These are phyloP conservation scores for Cephalotes varians DNA, from an alignment of 2,888 invertebrate genomes.

Conservation along the genomic window DNA sequence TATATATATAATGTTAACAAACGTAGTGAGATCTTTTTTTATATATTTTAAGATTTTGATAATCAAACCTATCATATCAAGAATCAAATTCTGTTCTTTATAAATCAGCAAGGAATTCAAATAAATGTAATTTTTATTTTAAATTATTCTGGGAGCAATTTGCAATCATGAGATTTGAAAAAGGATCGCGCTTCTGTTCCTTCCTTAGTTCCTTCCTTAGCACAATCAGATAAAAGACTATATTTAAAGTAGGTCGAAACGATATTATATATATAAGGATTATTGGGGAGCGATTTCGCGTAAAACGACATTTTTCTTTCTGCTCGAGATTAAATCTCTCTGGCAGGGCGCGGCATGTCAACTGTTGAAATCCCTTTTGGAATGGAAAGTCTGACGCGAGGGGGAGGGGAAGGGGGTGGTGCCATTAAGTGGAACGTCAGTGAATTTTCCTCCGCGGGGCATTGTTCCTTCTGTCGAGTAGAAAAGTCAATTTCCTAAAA, in stretches of 20 bases:
- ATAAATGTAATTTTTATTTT: slow-evolving; percentile 11
- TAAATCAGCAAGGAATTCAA: background rate
- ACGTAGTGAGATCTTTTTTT: no score
- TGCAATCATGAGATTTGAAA: background rate
- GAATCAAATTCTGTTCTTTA: background rate
- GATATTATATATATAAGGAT: background rate
- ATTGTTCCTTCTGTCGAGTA: slow-evolving; percentile 67
- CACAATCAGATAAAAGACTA: background rate
- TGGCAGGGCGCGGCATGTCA: slow-evolving; percentile 52
- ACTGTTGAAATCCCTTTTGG: slow-evolving; percentile 63
- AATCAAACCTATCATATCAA: background rate
- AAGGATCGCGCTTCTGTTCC: background rate
- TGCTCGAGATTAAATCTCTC: slow-evolving; percentile 60
- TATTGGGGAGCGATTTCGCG: slow-evolving; percentile 46
- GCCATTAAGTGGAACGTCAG: slow-evolving; percentile 68
- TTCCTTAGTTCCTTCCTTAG: background rate
- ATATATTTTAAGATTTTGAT: background rate
- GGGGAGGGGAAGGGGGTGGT: slow-evolving; percentile 6
- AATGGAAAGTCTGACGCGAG: slow-evolving; percentile 52
- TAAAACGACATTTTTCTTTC: slow-evolving; percentile 47
- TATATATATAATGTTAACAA: background rate
- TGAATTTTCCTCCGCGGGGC: slow-evolving; percentile 67
- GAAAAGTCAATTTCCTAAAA: slow-evolving; percentile 82
- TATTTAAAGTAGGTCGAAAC: slow-evolving; percentile 25
- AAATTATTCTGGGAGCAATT: background rate